Evolutionary conservation across 1,140 invertebrate species (phyloP), one percentile per base, ranked within the genome.

Genomic region (Cotesia vestalis): DNA sequence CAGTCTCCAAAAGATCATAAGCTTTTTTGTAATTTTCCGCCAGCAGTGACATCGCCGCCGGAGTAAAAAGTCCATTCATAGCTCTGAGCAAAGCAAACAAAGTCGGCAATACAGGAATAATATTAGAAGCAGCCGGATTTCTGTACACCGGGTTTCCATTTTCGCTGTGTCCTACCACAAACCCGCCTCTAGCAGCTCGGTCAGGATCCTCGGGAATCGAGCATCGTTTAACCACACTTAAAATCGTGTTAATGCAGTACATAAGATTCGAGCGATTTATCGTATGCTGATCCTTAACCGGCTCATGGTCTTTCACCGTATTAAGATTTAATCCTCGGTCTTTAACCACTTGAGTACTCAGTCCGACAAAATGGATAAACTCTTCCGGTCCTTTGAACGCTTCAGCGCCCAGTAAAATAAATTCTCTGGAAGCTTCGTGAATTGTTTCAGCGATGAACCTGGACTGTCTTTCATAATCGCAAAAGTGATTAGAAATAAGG

Each of bases 401-500:
- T 80, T 89, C 78, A 0, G 76, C 40, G 40, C 85, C 88, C 40
- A 94, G 89, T 12, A 86, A 79, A 3, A 91, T 78, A 89, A 93
- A 94, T 9, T 91, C 90, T 4, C 82, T 77, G 9, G 89, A 88
- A 1, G 90, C 90, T 53, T 91, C 90, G 11, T 87, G 82, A 53
- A 94, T 87, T 9, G 96, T 91, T 85, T 95, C 92, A n/a, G 91
- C 91, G 3, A 96, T 91, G 75, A 96, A 95, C 20, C 89, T 86
- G 27, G 91, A 92, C 81, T 97, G 95, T 3, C 94, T 90, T 72
- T 95, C 92, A 81, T 94, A 97, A 84, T 96, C 93, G 80, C 94
- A 92, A 79, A 95, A 95, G 79, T 96, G 93, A 88, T 97, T 98
- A 20, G 94, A 96, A 77, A 94, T 94, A 1, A 95, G 85, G 3